Percentiles rank a stretch among this genome's conserved stretches.
phyloP scores from a whole-genome alignment of 1,140 invertebrate species.

The Brachystomella parvula region DNA sequence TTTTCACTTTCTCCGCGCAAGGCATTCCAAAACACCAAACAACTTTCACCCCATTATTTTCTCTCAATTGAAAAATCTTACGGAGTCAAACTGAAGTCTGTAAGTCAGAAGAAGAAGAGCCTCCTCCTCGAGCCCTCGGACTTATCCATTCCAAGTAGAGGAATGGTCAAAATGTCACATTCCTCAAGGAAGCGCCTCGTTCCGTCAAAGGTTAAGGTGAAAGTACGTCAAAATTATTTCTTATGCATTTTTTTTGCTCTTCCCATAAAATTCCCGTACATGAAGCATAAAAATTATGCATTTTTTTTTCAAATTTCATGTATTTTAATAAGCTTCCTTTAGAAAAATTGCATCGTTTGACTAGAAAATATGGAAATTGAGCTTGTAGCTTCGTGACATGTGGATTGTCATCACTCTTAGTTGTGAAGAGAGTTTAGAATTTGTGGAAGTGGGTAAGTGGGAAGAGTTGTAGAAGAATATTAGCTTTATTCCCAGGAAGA shows the following conservation, averaged over 20 bases:
- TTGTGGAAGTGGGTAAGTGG: background rate
- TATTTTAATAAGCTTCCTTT: background rate
- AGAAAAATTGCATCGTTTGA: background rate
- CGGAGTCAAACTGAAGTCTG: constrained; percentile 12
- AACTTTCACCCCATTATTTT: too few species aligned
- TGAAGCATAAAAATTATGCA: background rate
- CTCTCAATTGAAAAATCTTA: too few species aligned
- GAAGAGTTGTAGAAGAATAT: too few species aligned
- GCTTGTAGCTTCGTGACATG: background rate
- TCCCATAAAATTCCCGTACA: background rate
- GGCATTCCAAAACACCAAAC: too few species aligned
- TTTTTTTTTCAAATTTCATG: background rate
- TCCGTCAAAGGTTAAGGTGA: constrained; percentile 36
- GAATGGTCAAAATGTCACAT: constrained; percentile 38
- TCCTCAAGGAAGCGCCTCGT: constrained; percentile 33
- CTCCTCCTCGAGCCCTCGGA: background rate
- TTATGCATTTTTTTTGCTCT: background rate
- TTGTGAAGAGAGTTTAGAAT: background rate
- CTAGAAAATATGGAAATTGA: background rate
- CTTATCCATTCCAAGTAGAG: background rate
- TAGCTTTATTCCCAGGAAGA: constrained; percentile 14
- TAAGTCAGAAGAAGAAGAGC: constrained; percentile 3
- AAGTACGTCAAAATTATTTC: constrained; percentile 25
- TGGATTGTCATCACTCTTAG: background rate
- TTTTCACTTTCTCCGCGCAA: too few species aligned